Evolutionary conservation across 2,797 vertebrate genomes (phyloP).

Genomic region (Clarias laeviceps): DNA sequence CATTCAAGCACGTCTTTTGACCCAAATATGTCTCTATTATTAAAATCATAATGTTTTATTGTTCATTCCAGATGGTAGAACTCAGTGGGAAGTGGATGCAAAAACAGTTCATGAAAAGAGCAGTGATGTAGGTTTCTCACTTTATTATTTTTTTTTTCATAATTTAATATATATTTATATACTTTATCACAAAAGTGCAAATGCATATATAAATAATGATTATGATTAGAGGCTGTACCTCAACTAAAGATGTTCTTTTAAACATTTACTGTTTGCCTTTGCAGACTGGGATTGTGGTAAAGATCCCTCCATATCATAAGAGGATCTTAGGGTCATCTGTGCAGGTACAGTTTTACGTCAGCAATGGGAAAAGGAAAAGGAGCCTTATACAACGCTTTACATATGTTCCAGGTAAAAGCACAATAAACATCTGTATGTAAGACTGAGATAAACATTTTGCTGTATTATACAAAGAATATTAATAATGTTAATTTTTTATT

Average conservation of each 20-base stretch:
- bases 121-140: constrained; percentile 78
- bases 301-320: constrained; percentile 88
- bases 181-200: neutral
- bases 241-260: neutral
- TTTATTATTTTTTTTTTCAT: neutral
- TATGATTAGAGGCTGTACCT: neutral
- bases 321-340: constrained; percentile 76
- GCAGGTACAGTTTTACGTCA: constrained; percentile 92
- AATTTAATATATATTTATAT: neutral
- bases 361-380: constrained; percentile 91
- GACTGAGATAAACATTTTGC: neutral
- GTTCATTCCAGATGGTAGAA: constrained; percentile 83
- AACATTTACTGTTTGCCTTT: constrained; percentile 43
- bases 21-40: neutral
- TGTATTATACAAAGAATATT: neutral
- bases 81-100: constrained; percentile 90
- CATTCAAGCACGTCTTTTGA: neutral
- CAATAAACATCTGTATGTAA: neutral
- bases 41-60: constrained; percentile 8
- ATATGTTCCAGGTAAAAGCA: constrained; percentile 81
- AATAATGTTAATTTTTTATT: constrained; percentile 15
- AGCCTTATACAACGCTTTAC: constrained; percentile 88
- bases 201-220: neutral
- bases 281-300: constrained; percentile 85
- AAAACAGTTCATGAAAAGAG: constrained; percentile 85